Percentiles rank a stretch among this genome's conserved stretches.
Conservation (phyloP, 2,797 vertebrate genomes). For the Diplodus puntazzo region DNA sequence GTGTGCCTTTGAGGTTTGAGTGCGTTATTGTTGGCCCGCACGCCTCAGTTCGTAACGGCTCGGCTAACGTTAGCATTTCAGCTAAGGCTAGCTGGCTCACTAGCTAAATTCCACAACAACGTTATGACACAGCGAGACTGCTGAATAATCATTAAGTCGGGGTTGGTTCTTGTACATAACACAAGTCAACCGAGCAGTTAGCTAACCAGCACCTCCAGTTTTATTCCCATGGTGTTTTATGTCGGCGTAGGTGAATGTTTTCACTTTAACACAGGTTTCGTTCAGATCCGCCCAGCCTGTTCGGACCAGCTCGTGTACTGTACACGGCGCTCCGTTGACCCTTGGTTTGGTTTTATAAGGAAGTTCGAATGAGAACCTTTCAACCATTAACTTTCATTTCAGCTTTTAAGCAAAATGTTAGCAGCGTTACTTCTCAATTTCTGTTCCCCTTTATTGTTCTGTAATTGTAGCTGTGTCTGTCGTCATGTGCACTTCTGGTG, state of each 20-base stretch:
- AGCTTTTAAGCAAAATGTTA: background rate
- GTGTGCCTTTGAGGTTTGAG: slow-evolving; percentile 13
- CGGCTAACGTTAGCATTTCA: slow-evolving; percentile 33
- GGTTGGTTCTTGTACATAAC: background rate
- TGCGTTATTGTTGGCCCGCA: slow-evolving; percentile 8
- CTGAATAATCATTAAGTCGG: rapidly evolving
- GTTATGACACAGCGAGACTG: rapidly evolving
- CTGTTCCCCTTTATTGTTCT: background rate
- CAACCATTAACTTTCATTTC: slow-evolving; percentile 39
- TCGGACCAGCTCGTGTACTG: too few species aligned
- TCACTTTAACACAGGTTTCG: background rate
- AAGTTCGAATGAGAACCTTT: rapidly evolving
- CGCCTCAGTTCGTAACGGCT: background rate
- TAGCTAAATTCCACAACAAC: background rate
- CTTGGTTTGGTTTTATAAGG: background rate
- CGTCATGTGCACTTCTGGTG: background rate
- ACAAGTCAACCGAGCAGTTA: background rate
- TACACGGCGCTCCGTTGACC: background rate
- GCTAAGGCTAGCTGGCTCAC: slow-evolving; percentile 18
- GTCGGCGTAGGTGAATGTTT: background rate
- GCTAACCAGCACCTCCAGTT: rapidly evolving
- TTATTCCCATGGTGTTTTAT: background rate
- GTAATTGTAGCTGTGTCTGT: background rate
- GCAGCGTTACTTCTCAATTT: background rate
- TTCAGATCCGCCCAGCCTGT: background rate